Evolutionary conservation across 1,140 invertebrate species (phyloP), one percentile per base, ranked within the genome.

Genomic region (Bilobella aurantiaca): DNA sequence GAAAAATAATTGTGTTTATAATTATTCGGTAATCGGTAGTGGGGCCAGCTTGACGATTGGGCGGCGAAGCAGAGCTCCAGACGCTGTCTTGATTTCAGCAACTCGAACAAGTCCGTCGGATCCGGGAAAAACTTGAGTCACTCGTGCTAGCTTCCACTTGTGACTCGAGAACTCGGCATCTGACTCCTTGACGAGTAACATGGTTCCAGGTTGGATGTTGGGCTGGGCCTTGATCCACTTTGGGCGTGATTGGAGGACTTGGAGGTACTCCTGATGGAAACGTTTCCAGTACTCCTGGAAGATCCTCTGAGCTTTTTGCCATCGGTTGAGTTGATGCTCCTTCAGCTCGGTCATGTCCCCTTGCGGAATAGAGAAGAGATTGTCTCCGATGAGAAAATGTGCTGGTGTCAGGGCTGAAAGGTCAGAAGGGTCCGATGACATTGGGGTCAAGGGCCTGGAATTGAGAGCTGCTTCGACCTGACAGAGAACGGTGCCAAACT

Each of bases 141-240:
- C 68, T 64, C 73, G 66, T 58, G 74, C 76, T 8, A 76, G 28
- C 28, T 64, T 58, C 76, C 75, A 78, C 62, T 75, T 64, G n/a
- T 70, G 58, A 28, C 74, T 73, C 29, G 72, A 69, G 0, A 69
- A 18, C 28, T 1, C 1, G 2, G 28, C 63, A 56, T 73, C 57
- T 3, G 69, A 61, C 18, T 75, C 75, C 42, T 70, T 72, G 1
- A 77, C 31, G 1, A 76, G 28, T 1, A 75, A 73, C 2, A 71
- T 12, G 31, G 56, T 37, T 25, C 47, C 49, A 16, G 28, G n/a
- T 27, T 64, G 42, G 16, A 73, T 14, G 25, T 67, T 68, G 14
- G 1, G 3, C 12, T 27, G 58, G 23, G 64, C 21, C 16, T 57
- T 21, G 8, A 23, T 3, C 62, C 62, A 64, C 28, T 70, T 70